phyloP scores from a whole-genome alignment of 2,888 invertebrate genomes.

The Apamea crenata region DNA sequence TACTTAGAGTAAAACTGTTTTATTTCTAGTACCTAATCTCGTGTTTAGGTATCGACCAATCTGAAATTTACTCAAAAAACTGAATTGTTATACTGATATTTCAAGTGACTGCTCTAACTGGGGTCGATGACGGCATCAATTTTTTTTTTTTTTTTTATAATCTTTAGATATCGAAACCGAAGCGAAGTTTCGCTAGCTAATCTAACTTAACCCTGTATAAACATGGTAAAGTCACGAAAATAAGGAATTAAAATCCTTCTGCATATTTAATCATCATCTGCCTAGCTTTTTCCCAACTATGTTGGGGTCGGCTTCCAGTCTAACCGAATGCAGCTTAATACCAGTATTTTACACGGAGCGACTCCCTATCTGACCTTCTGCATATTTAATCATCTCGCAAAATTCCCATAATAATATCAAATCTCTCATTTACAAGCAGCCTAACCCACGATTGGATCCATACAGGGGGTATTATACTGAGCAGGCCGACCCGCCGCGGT shows the following conservation, averaged over 20 bases:
- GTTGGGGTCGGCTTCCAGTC: too few species aligned
- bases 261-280: not conserved
- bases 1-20: too few species aligned
- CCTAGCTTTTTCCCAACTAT: too few species aligned
- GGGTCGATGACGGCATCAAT: not conserved
- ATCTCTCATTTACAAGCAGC: conserved; percentile 38
- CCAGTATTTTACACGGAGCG: too few species aligned
- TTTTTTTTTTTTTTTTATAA: too few species aligned
- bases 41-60: not conserved
- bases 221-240: not conserved
- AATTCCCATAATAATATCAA: conserved; percentile 4
- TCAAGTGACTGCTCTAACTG: not conserved
- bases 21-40: too few species aligned
- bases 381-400: not conserved
- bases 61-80: not conserved
- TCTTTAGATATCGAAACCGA: not conserved
- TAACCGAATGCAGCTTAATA: too few species aligned
- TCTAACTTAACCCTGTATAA: not conserved
- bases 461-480: conserved; percentile 59
- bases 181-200: not conserved
- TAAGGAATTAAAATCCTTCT: not conserved
- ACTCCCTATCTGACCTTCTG: too few species aligned
- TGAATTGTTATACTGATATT: too few species aligned
- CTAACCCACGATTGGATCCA: conserved; percentile 47
- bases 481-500: conserved; percentile 58